Percentiles rank a stretch among this genome's conserved stretches.
Evolutionary conservation across 2,888 invertebrate species (phyloP).

Genomic region (Thumatha senex): DNA sequence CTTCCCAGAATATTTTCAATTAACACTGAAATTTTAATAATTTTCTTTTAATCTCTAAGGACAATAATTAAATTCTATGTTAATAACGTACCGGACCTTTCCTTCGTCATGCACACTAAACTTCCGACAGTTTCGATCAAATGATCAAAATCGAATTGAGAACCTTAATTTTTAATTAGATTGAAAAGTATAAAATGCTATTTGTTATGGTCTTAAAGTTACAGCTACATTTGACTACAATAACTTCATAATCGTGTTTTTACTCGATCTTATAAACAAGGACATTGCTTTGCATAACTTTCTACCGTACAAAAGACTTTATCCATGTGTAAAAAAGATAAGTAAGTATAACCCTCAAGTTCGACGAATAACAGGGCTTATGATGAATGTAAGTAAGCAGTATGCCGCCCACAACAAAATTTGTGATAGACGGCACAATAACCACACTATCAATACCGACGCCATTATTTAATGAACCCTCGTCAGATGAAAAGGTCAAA

Average conservation of each 20-base stretch:
- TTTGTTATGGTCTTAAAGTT: not conserved
- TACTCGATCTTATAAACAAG: not conserved
- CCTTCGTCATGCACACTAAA: too few relatives aligned
- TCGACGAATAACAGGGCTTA: constrained; percentile 29
- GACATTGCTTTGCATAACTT: constrained; percentile 4
- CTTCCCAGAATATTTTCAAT: not conserved
- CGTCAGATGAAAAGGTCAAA: constrained; percentile 83
- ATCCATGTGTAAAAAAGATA: constrained; percentile 13
- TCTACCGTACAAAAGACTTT: constrained; percentile 5
- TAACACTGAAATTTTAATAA: not conserved
- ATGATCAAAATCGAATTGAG: not conserved
- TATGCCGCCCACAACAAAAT: constrained; percentile 67
- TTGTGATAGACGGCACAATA: constrained; percentile 81
- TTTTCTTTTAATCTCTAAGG: too few relatives aligned
- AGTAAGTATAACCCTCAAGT: constrained; percentile 27
- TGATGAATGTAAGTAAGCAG: constrained; percentile 42
- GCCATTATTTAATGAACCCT: constrained; percentile 83
- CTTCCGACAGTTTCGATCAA: too few relatives aligned
- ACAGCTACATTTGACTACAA: not conserved
- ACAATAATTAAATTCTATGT: too few relatives aligned
- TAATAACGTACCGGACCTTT: too few relatives aligned
- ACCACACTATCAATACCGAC: constrained; percentile 74
- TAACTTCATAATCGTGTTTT: not conserved
- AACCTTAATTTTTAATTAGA: not conserved
- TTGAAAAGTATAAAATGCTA: not conserved